These are phyloP conservation scores for Cynoglossus semilaevis DNA, from an alignment of 2,113 vertebrate genomes.

Conservation along the genomic window DNA sequence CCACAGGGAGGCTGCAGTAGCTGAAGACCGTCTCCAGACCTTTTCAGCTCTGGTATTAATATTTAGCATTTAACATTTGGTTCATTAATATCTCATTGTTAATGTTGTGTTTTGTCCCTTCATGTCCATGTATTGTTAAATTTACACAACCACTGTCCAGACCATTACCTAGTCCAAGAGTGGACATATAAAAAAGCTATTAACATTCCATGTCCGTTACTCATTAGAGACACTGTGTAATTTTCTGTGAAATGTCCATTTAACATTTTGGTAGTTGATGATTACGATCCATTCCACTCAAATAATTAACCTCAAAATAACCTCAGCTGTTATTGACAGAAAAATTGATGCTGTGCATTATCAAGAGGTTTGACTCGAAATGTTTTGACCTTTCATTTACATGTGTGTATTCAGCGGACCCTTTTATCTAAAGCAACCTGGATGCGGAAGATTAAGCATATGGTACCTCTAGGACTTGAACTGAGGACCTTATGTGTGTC, in stretches of 20 bases:
- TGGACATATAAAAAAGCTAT: conserved; percentile 17
- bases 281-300: too few species aligned
- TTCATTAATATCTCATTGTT: conserved; percentile 56
- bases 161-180: conserved; percentile 1
- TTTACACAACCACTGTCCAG: conserved; percentile 23
- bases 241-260: too few species aligned
- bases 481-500: too few species aligned
- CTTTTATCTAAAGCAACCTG: too few species aligned
- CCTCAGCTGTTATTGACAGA: too few species aligned
- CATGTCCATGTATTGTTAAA: conserved; percentile 27
- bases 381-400: too few species aligned
- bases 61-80: conserved; percentile 29
- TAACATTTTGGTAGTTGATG: too few species aligned
- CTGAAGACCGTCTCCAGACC: conserved; percentile 54
- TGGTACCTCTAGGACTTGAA: too few species aligned
- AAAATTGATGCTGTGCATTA: background rate
- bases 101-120: conserved; percentile 16
- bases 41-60: conserved; percentile 56
- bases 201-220: background rate
- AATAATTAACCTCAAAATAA: too few species aligned
- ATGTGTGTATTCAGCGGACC: too few species aligned
- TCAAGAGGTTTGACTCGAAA: background rate
- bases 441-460: too few species aligned
- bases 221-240: conserved; percentile 1
- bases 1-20: conserved; percentile 55